Percentiles rank a stretch among this genome's conserved stretches.
Evolutionary conservation across 2,113 vertebrate species (phyloP).

Genomic region (Poeciliopsis retropinna): DNA sequence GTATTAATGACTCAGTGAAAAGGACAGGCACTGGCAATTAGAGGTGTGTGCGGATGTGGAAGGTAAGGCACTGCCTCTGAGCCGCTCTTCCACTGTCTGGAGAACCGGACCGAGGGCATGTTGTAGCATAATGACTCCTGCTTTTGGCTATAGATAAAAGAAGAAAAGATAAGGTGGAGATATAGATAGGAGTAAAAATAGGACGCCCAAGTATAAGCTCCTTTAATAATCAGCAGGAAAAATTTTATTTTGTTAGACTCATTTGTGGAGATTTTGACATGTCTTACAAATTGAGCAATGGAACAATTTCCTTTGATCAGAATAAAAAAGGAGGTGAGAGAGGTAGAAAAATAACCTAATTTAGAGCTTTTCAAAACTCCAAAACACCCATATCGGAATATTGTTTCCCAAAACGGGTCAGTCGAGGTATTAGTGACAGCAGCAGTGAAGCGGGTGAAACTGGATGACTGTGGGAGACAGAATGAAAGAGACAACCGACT

Average conservation of each 20-base stretch:
- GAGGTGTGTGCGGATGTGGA: constrained; percentile 46
- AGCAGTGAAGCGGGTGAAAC: background rate
- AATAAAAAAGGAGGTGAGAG: background rate
- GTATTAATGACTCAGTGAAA: constrained; percentile 64
- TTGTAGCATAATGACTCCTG: constrained; percentile 35
- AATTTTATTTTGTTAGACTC: constrained; percentile 5
- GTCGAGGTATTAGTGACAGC: background rate
- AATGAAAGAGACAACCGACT: constrained; percentile 19
- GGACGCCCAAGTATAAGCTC: background rate
- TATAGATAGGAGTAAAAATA: constrained; percentile 21
- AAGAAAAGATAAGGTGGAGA: constrained; percentile 17
- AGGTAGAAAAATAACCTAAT: background rate
- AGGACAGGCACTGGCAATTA: constrained; percentile 67
- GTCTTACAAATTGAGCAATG: background rate
- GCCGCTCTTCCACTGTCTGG: constrained; percentile 19
- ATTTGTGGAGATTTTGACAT: background rate
- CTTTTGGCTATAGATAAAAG: constrained; percentile 36
- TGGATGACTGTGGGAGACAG: constrained; percentile 6
- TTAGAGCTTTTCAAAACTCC: background rate
- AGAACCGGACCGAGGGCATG: constrained; percentile 15
- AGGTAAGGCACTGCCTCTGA: constrained; percentile 33
- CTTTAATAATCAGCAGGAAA: constrained; percentile 11
- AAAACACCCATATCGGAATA: background rate
- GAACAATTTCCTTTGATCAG: background rate
- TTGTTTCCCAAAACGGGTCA: background rate